A percentile compares a stretch with the other conserved stretches of the same genome.
These are phyloP conservation scores for Apantesis nais DNA, from an alignment of 2,888 invertebrate genomes.

Conservation along the genomic window DNA sequence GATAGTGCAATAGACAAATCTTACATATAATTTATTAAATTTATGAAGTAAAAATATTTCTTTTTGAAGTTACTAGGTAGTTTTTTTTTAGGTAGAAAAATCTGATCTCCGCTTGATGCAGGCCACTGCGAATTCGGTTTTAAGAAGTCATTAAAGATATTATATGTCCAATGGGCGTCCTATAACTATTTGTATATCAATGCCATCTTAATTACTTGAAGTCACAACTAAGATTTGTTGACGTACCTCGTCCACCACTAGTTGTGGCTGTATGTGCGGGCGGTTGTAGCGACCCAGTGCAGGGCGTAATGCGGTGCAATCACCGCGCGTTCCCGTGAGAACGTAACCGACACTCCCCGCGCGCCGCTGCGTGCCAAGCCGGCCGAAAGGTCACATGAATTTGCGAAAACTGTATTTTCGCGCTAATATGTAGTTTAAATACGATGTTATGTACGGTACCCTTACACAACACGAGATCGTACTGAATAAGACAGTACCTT, in stretches of 20 bases:
- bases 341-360: constrained; percentile 63
- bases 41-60: neutral
- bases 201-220: no score
- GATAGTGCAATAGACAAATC: constrained; percentile 8
- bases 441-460: no score
- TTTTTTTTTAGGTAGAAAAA: neutral
- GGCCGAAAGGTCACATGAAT: constrained; percentile 64
- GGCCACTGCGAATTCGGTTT: no score
- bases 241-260: constrained; percentile 42
- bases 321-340: constrained; percentile 83
- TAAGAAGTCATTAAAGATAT: no score
- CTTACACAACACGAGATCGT: no score
- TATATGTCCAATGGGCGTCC: no score
- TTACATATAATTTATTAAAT: neutral
- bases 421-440: neutral
- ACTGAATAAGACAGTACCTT: no score
- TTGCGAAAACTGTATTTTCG: constrained; percentile 38
- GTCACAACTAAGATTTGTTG: neutral
- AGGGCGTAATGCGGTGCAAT: constrained; percentile 77
- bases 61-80: neutral
- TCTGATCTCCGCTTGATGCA: no score
- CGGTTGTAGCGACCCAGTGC: constrained; percentile 68
- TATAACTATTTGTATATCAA: no score
- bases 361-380: constrained; percentile 57
- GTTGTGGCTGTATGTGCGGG: constrained; percentile 54